Base-by-base conservation (phyloP, 2,113 vertebrate species). In the Campylomormyrus numenius region DNA sequence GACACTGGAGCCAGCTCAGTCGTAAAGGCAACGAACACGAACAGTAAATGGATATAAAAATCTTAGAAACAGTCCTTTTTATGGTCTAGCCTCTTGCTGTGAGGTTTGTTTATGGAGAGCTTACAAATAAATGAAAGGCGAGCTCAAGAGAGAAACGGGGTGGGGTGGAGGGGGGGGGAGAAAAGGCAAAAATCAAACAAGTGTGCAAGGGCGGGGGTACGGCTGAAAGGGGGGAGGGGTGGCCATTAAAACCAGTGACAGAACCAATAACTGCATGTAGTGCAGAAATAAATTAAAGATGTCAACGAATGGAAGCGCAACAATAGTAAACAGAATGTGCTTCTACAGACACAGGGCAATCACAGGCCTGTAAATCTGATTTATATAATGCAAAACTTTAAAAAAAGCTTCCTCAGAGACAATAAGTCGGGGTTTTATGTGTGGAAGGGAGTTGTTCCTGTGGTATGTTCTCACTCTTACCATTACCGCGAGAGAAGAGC, bases 11-110 rank as follows among this genome's bases (percentile, higher is more conserved):
- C 94, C 95, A 93, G 94, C 62, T 91, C 91, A 93, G 92, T 93
- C 93, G 92, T 95, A 95, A 96, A 92, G 91, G 94, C 87, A 92
- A 93, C 94, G 92, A 95, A 95, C 94, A 95, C 92, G 88, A 94
- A 95, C 94, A 94, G 93, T 95, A 94, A 95, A 95, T 91, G 91
- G 91, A 94, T 94, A 94, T 94, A 95, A 95, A 95, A 95, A 93
- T 92, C 93, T 93, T 94, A 92, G 93, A 87, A 45, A 83, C 91
- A 48, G 92, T 94, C 94, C 92, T 95, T 94, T 94, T 94, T 95
- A 93, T 92, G 92, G 93, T 92, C 93, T 91, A 19, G 89, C 94
- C 92, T 84, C 91, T 92, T 90, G 90, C 93, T 93, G 91, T n/a
- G 88, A 92, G 91, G 90, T 90, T 92, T 93, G 94, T 93, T 94